These are phyloP conservation scores for Tringa solitaria DNA, from an alignment of 2,113 vertebrate genomes.

Conservation along the genomic window DNA sequence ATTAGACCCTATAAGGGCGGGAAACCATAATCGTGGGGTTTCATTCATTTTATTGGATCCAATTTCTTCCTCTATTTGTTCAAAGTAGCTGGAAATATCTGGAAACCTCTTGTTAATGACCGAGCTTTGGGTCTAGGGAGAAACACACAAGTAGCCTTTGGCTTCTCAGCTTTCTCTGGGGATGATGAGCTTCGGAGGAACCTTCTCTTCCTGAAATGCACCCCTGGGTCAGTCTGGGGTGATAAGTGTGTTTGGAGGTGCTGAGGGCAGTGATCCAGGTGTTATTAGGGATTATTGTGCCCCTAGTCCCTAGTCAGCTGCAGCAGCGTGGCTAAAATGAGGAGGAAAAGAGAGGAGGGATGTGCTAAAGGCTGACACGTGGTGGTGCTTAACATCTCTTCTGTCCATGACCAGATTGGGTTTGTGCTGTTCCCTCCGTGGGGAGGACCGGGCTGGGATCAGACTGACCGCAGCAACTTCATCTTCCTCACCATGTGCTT, in stretches of 20 bases:
- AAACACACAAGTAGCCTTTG: background rate
- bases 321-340: background rate
- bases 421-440: constrained; percentile 82
- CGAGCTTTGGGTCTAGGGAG: background rate
- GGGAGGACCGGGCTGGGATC: constrained; percentile 77
- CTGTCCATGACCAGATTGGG: constrained; percentile 75
- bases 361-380: background rate
- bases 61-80: background rate
- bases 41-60: background rate
- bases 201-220: background rate
- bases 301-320: background rate
- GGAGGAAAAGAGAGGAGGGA: background rate
- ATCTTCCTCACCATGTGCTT: constrained; percentile 87
- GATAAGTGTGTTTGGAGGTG: rapidly evolving
- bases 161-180: too few relatives aligned
- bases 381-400: background rate
- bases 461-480: constrained; percentile 64
- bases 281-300: background rate
- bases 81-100: background rate
- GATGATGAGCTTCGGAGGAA: background rate
- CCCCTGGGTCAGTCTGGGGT: background rate
- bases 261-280: background rate
- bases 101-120: rapidly evolving
- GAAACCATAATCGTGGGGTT: background rate
- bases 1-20: background rate